Evolutionary conservation across 1,140 invertebrate species (phyloP), one percentile per base, ranked within the genome.

Genomic region (Drosophila hydei): DNA sequence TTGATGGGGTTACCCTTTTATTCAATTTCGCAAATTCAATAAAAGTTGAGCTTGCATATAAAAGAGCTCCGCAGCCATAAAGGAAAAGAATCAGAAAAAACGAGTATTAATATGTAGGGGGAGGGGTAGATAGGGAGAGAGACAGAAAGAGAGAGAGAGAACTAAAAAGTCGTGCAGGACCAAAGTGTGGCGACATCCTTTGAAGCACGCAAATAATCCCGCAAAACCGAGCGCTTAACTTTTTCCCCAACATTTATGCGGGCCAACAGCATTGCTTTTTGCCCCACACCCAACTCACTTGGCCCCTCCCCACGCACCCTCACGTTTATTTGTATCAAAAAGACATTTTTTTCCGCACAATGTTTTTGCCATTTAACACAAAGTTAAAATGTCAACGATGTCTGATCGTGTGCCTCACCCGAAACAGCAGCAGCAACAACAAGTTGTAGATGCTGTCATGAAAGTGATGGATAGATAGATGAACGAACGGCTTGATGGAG

Each of bases 331-430:
- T 61, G 45, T 61, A 50, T 50, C 25, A 61, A 40, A 50, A 50
- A 38, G 18, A 12, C 42, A 25, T 27, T 52, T n/a, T 74, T 63
- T 58, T 47, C 12, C n/a, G n/a, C 59, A 64, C 77, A 74, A 70
- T 78, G 52, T 64, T 88, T 88, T 75, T 61, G 56, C 69, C 76
- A 75, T 75, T 85, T 80, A 72, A 76, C 74, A 81, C 77, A 88
- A 87, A 85, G 83, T 85, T 85, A 73, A 81, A 85, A 81, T 85
- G 81, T 85, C 81, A 85, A 88, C 83, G 83, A 47, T 75, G 75
- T 85, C 77, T 75, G 81, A 85, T 88, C 81, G 75, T 81, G 71
- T 78, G 52, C 67, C 61, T 62, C 67, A 64, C 23, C 54, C 45
- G 14, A 68, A 48, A 42, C 30, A 56, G 14, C 52, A 64, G 65